Conservation (phyloP, 1,140 invertebrate genomes). For the Macrosteles quadrilineatus region DNA sequence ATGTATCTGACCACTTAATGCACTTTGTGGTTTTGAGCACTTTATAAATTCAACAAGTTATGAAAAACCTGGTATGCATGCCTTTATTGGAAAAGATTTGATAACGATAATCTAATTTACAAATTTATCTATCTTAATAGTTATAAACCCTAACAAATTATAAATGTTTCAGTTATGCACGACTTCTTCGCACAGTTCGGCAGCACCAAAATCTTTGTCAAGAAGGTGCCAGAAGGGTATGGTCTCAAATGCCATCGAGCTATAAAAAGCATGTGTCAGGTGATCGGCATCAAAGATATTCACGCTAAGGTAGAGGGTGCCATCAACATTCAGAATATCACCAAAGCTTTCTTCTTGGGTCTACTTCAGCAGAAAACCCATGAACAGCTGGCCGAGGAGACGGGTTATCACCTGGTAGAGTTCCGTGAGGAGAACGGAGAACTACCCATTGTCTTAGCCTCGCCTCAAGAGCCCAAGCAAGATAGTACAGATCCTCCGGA, state of each 20-base stretch:
- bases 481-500: conserved; percentile 76
- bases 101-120: no score
- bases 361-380: conserved; percentile 88
- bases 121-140: no score
- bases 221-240: conserved; percentile 83
- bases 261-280: conserved; percentile 84
- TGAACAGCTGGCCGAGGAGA: conserved; percentile 86
- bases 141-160: no score
- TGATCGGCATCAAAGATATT: conserved; percentile 92
- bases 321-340: conserved; percentile 75
- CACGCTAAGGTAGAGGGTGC: conserved; percentile 91
- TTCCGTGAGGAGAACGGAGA: conserved; percentile 70
- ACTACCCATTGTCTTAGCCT: conserved; percentile 83
- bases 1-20: no score
- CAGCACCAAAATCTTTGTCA: conserved; percentile 83
- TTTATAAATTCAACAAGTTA: no score
- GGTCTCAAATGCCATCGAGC: conserved; percentile 86
- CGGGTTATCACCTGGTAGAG: conserved; percentile 88
- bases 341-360: conserved; percentile 94
- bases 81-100: no score
- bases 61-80: no score
- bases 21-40: no score
- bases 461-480: conserved; percentile 62
- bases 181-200: conserved; percentile 90
- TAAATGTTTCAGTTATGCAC: conserved; percentile 77